phyloP scores from a whole-genome alignment of 2,113 vertebrate genomes.

The Rhinopomastus cyanomelas region DNA sequence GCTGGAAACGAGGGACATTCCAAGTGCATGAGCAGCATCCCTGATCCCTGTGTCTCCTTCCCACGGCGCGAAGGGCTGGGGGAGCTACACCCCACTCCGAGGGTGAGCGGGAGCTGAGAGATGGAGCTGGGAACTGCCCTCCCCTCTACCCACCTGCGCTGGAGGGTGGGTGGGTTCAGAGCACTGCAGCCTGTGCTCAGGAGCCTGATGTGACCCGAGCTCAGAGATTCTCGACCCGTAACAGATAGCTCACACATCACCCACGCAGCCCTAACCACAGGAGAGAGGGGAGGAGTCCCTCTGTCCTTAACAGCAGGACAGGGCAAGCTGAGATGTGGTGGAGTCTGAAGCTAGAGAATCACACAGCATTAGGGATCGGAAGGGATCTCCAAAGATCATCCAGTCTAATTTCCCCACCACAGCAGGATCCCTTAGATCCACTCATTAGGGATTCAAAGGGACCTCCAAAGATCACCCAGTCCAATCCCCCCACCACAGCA shows the following conservation, averaged over 20 bases:
- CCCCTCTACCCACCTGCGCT: not conserved
- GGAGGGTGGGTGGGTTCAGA: not conserved
- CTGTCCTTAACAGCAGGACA: not conserved
- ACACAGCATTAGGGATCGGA: too few species aligned
- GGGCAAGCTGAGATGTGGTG: not conserved
- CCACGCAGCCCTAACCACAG: not conserved
- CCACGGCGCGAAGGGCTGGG: not conserved
- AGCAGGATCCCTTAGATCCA: too few species aligned
- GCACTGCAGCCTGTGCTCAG: not conserved
- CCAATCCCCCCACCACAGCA: too few species aligned
- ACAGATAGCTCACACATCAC: not conserved
- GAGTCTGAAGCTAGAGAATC: too few species aligned
- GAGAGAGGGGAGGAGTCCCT: not conserved
- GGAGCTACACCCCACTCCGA: not conserved
- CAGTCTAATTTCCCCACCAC: too few species aligned
- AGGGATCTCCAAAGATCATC: too few species aligned
- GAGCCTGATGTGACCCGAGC: not conserved
- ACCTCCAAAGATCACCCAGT: too few species aligned
- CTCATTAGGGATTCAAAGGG: too few species aligned
- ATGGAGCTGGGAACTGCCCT: not conserved
- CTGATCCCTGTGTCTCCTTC: not conserved
- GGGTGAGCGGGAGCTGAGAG: not conserved
- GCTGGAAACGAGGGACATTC: conserved; percentile 16
- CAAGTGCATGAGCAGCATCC: conserved; percentile 27
- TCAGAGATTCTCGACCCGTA: not conserved